Conservation (phyloP, 2,113 vertebrate genomes). For the Eurypyga helias region DNA sequence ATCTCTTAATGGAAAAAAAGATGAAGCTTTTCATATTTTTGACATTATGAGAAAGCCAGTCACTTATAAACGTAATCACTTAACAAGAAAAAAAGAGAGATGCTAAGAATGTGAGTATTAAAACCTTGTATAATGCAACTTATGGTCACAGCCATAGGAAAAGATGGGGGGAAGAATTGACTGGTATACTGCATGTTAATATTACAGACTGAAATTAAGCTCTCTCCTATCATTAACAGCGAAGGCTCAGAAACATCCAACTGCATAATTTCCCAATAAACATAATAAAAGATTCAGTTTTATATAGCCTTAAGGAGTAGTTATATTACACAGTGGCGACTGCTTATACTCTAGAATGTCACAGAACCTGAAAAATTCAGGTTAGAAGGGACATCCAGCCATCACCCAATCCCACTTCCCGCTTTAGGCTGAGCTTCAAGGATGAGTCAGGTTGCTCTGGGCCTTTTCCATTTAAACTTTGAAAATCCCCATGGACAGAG, state of each 20-base stretch:
- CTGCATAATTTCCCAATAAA: not conserved
- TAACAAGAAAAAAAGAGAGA: not conserved
- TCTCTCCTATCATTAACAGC: not conserved
- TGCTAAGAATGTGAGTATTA: not conserved
- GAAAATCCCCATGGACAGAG: not conserved
- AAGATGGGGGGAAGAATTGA: not conserved
- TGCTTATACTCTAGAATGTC: not conserved
- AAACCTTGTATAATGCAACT: not conserved
- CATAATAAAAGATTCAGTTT: not conserved
- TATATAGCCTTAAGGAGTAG: not conserved
- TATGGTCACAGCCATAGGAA: not conserved
- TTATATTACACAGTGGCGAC: not conserved
- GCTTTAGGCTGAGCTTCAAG: not conserved
- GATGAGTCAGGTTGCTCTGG: not conserved
- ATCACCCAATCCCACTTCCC: not conserved
- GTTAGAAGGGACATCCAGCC: not conserved
- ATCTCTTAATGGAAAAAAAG: conserved; percentile 5
- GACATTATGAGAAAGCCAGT: not conserved
- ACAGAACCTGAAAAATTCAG: not conserved
- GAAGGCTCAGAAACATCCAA: not conserved
- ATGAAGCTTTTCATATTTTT: not conserved
- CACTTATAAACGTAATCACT: conserved; percentile 13
- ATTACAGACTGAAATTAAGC: not conserved
- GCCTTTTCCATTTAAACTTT: not conserved
- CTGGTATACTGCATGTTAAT: not conserved